Base-by-base conservation (phyloP, 2,113 vertebrate species). In the Protomyctophum bolini region DNA sequence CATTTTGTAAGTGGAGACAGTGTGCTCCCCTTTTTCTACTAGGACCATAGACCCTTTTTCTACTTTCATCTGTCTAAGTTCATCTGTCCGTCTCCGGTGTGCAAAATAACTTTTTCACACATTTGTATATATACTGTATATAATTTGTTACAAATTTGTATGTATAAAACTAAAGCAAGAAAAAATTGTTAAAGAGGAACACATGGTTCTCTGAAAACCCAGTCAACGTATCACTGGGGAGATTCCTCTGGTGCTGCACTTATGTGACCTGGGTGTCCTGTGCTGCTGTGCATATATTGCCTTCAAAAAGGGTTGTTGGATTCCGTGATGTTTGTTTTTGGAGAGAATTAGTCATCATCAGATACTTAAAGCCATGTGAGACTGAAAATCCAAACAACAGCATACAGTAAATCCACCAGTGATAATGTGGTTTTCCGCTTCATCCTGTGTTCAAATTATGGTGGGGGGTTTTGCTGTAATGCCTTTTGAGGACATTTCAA, bases 201-300 rank as follows among this genome's bases (percentile, higher is more conserved):
- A 71, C 76, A 74, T 72, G 81, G 73, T 75, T 41, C 15, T 6
- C 21, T 48, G 47, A 76, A 83, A 67, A 58, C 33, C 73, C 72
- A 71, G 52, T 82, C 72, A 80, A 68, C 74, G 72, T 64, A 57
- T 80, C 60, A 80, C 62, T 76, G 71, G 33, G 65, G 56, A 58
- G 8, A 29, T 7, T 33, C 10, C 61, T 69, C 21, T 45, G 48
- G 7, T 6, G 2, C 10, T 45, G 8, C 11, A 1, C 21, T 21
- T 50, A 50, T 50, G 49, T 10, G 51, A 54, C 12, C 51, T 54
- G 4, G 5, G 10, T 11, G 51, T n/a, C 51, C n/a, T 54, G 51
- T 54, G 51, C 12, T 52, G 51, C 21, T 21, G 21, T 21, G 21
- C 21, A 21, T 41, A 41, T 41, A 41, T 41, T 12, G 51, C 51